Evolutionary conservation across 2,797 vertebrate genomes (phyloP), one percentile per base, ranked within the genome.

Genomic region (Protosalanx chinensis): DNA sequence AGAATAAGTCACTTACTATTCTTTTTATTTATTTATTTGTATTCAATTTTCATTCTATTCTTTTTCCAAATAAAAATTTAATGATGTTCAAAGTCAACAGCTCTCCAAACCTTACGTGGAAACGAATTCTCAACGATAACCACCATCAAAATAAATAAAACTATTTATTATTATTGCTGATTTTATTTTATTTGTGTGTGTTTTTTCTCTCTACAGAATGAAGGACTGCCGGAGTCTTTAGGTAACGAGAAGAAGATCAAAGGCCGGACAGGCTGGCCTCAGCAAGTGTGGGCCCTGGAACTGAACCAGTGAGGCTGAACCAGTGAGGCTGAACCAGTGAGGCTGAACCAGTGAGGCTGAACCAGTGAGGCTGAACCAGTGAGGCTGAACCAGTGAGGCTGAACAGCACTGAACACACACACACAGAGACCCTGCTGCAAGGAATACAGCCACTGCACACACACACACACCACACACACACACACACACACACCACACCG

Each of bases 251-350:
- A 97, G 92, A 95, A 94, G 88, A 91, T 92, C 81, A 97, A 96
- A 82, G 96, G 96, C 82, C 91, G 96, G 85, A 97, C 96, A 71
- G 96, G 96, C 33, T 98, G 96, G 96, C 96, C 96, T 30, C 96
- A 98, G 92, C 96, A 98, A 90, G 96, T 97, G 86, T 98, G 96
- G 96, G 96, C 96, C 75, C 90, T 98, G 91, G 96, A 98, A 90
- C 89, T 98, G 77, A 97, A 96, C 82, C 96, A 94, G 86, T 98
- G 92, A 96, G 87, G 29, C 49, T 7, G 13, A 33, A 16, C 10
- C 23, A 27, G 23, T 27, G 23, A 27, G 23, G 23, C 23, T 27
- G 23, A 27, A 27, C 23, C 23, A 27, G 23, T 27, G 23, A 27
- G 23, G 23, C 23, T 27, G 23, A 27, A 27, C 23, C 23, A 94